Evolutionary conservation across 2,113 vertebrate species (phyloP), one percentile per base, ranked within the genome.

Genomic region (Ivindomyrus marchei): DNA sequence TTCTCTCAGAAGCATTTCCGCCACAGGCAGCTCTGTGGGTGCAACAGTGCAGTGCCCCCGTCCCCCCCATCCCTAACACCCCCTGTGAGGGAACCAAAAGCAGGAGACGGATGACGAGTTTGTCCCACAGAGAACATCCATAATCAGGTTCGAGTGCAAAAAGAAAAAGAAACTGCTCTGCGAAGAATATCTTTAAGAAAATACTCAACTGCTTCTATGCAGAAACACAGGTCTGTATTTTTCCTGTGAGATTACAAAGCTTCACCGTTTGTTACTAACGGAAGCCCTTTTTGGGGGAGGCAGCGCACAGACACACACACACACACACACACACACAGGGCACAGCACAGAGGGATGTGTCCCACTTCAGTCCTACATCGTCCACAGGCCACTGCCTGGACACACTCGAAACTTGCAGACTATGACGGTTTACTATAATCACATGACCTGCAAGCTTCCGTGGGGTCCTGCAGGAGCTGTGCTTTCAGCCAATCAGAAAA

Each of bases 231-330:
- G 24, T 36, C 19, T 90, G 88, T 85, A n/a, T 88, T 91, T 92
- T 92, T 91, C 77, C 88, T 90, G 90, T 89, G 88, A 86, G 92
- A 91, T 90, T 47, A 91, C 3, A 50, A 90, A 70, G 89, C 90
- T 50, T 83, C 24, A 83, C 88, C 15, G 6, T 27, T 27, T 21
- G 39, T 89, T 84, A n/a, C 74, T 53, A 93, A 94, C 87, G 85
- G 91, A 94, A 95, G 94, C 94, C 94, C 93, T 95, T 94, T 93
- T 90, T 87, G 92, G 89, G 94, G 91, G 92, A 91, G 89, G 90
- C 42, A 88, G 92, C 31, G 87, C 92, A 91, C 91, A 89, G 46
- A 92, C 89, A 91, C 45, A 89, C 90, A 86, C 91, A 91, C 91
- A 89, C 46, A 92, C 89, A 91, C 45, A 89, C 90, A 86, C 91